Base-by-base conservation (phyloP, 2,797 vertebrate genomes). In the Acanthopagrus latus region DNA sequence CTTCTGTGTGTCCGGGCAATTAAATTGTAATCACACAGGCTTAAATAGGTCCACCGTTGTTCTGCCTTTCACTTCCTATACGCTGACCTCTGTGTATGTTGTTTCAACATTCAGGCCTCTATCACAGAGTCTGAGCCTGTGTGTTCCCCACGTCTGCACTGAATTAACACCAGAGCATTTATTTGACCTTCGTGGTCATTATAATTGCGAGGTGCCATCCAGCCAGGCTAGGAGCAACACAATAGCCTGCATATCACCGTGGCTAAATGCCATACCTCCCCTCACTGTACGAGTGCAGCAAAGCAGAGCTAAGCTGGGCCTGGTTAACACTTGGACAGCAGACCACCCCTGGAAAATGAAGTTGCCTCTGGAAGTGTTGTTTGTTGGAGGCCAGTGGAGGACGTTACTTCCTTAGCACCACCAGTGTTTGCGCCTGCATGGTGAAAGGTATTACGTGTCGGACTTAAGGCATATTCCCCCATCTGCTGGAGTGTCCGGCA, bases 11-110 rank as follows among this genome's bases (percentile, higher is more conserved):
- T 86, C 48, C 63, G 74, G 72, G 78, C 86, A 86, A 93, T 92
- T 92, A 91, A 92, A 91, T 84, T 80, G 64, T 87, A 93, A 94
- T 93, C 91, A 84, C 89, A 86, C 67, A 76, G 73, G 86, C 88
- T 94, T 92, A 91, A 88, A 88, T 84, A 89, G 82, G 78, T 90
- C 88, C 21, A 29, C 83, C 64, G 85, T 89, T 91, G 86, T 89
- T 90, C 78, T 80, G 74, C 80, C 66, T 86, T 88, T 86, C 85
- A 86, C 91, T 89, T 86, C 81, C 80, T 90, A 67, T 81, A 82
- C 48, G 60, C 66, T 83, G 79, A 88, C 80, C 85, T 66, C 68
- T 79, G 65, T 69, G 56, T 58, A 68, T 64, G 63, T 71, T 84
- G 74, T 59, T 84, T 76, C 80, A 47, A 59, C 82, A 72, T 83